A percentile compares a stretch with the other conserved stretches of the same genome.
phyloP scores from a whole-genome alignment of 2,797 vertebrate species.

The Melopsittacus undulatus region DNA sequence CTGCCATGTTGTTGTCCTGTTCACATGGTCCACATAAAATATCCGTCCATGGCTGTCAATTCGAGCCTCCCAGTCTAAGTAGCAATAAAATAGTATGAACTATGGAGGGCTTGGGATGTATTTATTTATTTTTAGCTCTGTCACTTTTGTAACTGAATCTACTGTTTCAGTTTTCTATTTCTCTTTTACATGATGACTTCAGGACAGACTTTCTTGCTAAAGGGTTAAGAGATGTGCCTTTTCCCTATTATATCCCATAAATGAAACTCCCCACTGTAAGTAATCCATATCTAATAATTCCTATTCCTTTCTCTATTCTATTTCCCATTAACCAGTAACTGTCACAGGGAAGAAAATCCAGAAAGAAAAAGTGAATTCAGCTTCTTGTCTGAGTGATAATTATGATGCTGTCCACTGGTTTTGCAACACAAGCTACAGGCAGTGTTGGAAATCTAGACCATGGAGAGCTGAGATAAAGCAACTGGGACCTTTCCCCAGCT shows the following conservation, averaged over 20 bases:
- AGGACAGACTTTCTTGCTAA: neutral
- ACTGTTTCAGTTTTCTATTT: neutral
- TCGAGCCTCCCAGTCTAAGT: constrained; percentile 95
- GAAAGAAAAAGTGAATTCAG: neutral
- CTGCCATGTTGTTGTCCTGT: constrained; percentile 98
- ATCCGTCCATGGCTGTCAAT: constrained; percentile 98
- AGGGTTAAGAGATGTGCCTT: neutral
- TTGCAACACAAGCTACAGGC: neutral
- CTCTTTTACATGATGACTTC: neutral
- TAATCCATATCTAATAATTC: neutral
- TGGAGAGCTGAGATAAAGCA: neutral
- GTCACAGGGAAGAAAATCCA: neutral
- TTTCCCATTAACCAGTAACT: neutral
- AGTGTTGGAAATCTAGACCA: neutral
- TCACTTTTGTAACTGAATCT: neutral
- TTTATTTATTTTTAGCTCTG: neutral
- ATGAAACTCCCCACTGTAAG: neutral
- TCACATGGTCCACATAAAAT: constrained; percentile 98
- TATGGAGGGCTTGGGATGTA: neutral
- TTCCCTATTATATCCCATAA: neutral
- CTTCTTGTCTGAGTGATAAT: neutral
- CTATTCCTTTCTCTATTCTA: neutral
- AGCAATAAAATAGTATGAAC: neutral
- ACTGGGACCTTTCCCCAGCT: neutral
- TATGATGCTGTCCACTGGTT: neutral